These are phyloP conservation scores for Sebastes schlegelii DNA, from an alignment of 2,113 vertebrate genomes.

Conservation along the genomic window DNA sequence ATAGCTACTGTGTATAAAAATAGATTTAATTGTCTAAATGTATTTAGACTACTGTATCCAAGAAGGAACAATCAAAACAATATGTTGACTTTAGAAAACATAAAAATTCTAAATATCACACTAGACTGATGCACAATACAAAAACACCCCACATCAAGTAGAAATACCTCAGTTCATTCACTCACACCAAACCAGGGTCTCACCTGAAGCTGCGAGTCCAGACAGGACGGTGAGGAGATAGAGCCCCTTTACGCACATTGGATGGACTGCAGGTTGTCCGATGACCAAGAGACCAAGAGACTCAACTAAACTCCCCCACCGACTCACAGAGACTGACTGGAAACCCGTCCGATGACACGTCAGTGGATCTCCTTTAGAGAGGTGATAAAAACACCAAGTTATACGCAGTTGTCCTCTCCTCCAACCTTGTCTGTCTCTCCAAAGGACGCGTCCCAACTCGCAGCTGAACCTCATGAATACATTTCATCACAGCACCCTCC, in stretches of 20 bases:
- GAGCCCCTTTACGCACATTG: conserved; percentile 70
- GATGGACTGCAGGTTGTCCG: conserved; percentile 33
- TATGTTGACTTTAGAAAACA: neutral
- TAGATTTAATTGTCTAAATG: neutral
- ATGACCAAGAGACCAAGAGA: conserved; percentile 11
- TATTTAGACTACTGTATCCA: too few species aligned
- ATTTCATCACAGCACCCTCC: conserved; percentile 60
- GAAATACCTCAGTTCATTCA: neutral
- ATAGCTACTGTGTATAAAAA: too few species aligned
- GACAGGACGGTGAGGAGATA: conserved; percentile 69
- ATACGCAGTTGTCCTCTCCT: neutral
- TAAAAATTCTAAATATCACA: neutral
- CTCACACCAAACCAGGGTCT: conserved; percentile 36
- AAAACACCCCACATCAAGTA: neutral
- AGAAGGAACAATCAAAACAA: neutral
- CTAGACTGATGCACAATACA: neutral
- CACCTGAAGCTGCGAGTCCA: conserved; percentile 82
- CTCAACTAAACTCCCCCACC: conserved; percentile 15
- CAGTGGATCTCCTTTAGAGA: neutral
- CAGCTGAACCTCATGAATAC: conserved; percentile 24
- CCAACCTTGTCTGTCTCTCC: conserved; percentile 36
- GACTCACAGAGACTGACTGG: neutral
- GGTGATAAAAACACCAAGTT: neutral
- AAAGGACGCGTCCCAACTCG: conserved; percentile 68
- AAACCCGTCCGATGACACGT: neutral